Percentiles rank a stretch among this genome's conserved stretches.
These are phyloP conservation scores for Myanophis thanlyinensis DNA, from an alignment of 2,113 vertebrate genomes.

Conservation along the genomic window DNA sequence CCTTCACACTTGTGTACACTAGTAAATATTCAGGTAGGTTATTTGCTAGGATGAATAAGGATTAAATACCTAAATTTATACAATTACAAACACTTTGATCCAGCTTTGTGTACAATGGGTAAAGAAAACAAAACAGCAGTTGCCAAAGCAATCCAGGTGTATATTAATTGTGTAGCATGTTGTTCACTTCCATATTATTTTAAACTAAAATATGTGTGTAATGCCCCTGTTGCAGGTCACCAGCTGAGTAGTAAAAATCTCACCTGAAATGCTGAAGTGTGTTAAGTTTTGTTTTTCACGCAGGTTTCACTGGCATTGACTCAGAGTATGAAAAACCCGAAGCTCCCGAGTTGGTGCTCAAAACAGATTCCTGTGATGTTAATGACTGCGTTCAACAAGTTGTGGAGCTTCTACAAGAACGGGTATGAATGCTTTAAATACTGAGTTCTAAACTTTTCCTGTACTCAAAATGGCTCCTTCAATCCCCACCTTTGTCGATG, in stretches of 20 bases:
- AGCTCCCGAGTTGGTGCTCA: constrained; percentile 93
- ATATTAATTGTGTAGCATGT: neutral
- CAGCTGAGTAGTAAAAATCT: neutral
- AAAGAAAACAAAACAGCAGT: neutral
- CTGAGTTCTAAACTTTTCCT: neutral
- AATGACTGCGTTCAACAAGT: constrained; percentile 96
- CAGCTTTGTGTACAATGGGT: neutral
- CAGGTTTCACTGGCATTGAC: constrained; percentile 98
- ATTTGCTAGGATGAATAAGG: neutral
- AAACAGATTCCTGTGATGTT: constrained; percentile 92
- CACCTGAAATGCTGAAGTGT: neutral
- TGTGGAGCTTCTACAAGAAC: constrained; percentile 93
- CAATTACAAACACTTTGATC: too few relatives aligned
- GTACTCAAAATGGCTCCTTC: neutral
- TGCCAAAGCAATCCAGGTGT: neutral
- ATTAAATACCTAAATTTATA: neutral
- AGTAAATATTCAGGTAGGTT: neutral
- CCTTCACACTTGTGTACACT: neutral
- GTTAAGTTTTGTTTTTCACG: constrained; percentile 9
- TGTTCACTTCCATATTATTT: neutral
- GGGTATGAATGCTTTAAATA: constrained; percentile 71
- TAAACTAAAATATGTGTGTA: neutral
- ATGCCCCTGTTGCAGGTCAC: neutral
- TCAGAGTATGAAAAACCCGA: constrained; percentile 97
- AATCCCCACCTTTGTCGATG: neutral